A percentile compares a stretch with the other conserved stretches of the same genome.
phyloP scores from a whole-genome alignment of 2,888 invertebrate species.

The Coleophora deauratella region DNA sequence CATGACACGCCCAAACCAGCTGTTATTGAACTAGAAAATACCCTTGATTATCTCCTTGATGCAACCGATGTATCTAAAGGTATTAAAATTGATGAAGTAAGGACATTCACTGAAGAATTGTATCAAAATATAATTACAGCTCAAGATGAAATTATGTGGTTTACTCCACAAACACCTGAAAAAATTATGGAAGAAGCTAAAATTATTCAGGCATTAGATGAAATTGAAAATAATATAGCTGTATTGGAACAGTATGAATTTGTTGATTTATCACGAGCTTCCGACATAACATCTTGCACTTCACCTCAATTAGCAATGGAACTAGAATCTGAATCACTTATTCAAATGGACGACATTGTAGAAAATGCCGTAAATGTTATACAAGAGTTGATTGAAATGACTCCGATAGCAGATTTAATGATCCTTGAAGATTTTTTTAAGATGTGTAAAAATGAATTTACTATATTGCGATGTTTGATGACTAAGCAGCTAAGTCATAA shows the following conservation, averaged over 20 bases:
- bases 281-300: slow-evolving; percentile 35
- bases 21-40: slow-evolving; percentile 28
- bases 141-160: slow-evolving; percentile 49
- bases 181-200: slow-evolving; percentile 40
- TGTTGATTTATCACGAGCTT: slow-evolving; percentile 42
- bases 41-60: slow-evolving; percentile 36
- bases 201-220: slow-evolving; percentile 44
- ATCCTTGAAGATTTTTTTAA: slow-evolving; percentile 48
- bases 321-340: slow-evolving; percentile 39
- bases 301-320: slow-evolving; percentile 37
- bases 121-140: slow-evolving; percentile 37
- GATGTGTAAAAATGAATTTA: slow-evolving; percentile 46
- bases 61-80: slow-evolving; percentile 38
- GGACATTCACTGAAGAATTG: slow-evolving; percentile 42
- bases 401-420: slow-evolving; percentile 36
- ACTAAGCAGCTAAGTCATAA: slow-evolving; percentile 43
- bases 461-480: slow-evolving; percentile 40
- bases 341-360: slow-evolving; percentile 40
- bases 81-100: slow-evolving; percentile 42
- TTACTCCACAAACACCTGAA: slow-evolving; percentile 30
- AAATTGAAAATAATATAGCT: slow-evolving; percentile 51
- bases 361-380: slow-evolving; percentile 40
- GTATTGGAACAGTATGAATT: slow-evolving; percentile 52
- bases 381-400: slow-evolving; percentile 35
- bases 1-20: slow-evolving; percentile 18